These are phyloP conservation scores for Solea senegalensis DNA, from an alignment of 2,113 vertebrate genomes.

Conservation along the genomic window DNA sequence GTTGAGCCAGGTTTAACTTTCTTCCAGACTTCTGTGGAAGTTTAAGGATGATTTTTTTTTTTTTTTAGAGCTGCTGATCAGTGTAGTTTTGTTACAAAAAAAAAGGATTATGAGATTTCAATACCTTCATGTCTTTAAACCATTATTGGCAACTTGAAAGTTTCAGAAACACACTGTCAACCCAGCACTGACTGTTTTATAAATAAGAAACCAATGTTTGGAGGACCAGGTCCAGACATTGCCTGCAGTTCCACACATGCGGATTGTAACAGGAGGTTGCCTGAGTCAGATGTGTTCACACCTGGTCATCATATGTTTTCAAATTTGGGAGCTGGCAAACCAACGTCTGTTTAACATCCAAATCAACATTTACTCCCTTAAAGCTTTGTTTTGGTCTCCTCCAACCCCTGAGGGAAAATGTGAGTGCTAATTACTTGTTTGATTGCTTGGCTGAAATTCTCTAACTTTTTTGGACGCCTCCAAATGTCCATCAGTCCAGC, in stretches of 20 bases:
- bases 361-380: too few relatives aligned
- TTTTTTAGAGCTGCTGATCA: too few relatives aligned
- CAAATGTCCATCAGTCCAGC: not conserved
- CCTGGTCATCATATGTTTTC: too few relatives aligned
- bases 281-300: conserved; percentile 1
- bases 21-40: not conserved
- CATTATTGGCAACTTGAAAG: not conserved
- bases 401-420: not conserved
- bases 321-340: not conserved
- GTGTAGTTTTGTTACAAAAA: not conserved
- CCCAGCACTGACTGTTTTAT: not conserved
- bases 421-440: too few relatives aligned
- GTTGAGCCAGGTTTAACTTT: not conserved
- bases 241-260: not conserved
- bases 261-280: not conserved
- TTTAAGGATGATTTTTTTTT: not conserved
- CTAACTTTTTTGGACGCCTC: too few relatives aligned
- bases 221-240: not conserved
- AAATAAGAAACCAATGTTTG: not conserved
- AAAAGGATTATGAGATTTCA: not conserved
- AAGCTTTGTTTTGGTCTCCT: not conserved
- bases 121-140: not conserved
- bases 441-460: too few relatives aligned
- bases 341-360: not conserved
- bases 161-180: not conserved